Base-by-base conservation (phyloP, 2,888 invertebrate species). In the Ornithoptera priamus region DNA sequence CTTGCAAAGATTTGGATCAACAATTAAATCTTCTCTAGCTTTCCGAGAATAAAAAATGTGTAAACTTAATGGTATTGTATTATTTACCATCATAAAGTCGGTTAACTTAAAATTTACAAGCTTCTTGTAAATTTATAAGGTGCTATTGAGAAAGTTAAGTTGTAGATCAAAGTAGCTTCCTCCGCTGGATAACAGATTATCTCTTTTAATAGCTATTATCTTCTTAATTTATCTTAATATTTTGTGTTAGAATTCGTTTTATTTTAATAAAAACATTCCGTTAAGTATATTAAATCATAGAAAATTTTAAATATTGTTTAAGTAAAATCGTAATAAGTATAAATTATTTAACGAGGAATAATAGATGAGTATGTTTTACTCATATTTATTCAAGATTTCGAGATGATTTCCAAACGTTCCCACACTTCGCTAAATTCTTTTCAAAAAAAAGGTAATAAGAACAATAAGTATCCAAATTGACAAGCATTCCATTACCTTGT, bases 51-150 rank as follows among this genome's bases (percentile, higher is more conserved):
- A 83, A 83, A 81, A 83, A 82, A 84, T 81, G 80, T 75, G 77
- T 75, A 83, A 86, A 84, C 80, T 85, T 83, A 80, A 80, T 81
- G 79, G 78, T 84, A 83, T 83, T 84, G 83, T 83, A 87, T 87
- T 84, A 84, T 87, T 87, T 82, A 80, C 79, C 78, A 76, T 75
- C 77, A 74, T 80, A 80, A 83, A 85, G 80, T 77, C 79, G 82
- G 84, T 85, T 79, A 81, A 81, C 76, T 84, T 80, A 78, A 85
- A 77, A 84, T 82, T 85, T 80, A 80, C 79, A 80, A 82, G 78
- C 76, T 79, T 78, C 76, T 75, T 70, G 73, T 73, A 77, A 85
- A 87, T 86, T 88, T 86, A 87, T 83, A 82, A 83, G 83, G 83
- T 85, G 82, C 81, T 85, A 80, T 81, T 82, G 79, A 72, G 76